Evolutionary conservation across 2,113 vertebrate genomes (phyloP).

Genomic region (Columba livia): DNA sequence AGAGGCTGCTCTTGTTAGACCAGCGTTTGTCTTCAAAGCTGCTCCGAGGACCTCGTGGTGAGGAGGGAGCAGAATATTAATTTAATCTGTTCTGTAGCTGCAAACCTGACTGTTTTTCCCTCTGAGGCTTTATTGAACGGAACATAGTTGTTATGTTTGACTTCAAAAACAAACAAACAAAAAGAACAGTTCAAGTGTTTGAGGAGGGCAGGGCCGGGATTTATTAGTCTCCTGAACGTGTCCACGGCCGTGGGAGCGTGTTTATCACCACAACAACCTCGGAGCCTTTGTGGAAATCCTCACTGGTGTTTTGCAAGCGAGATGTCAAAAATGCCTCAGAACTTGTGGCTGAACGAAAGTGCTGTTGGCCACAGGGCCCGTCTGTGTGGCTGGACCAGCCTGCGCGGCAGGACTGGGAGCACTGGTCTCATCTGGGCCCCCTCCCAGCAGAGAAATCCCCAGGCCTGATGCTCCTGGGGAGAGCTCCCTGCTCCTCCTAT

Average conservation of each 20-base stretch:
- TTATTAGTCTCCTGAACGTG: neutral
- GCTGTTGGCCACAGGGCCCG: neutral
- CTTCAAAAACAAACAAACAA: no score
- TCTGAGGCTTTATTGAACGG: neutral
- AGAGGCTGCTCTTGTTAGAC: neutral
- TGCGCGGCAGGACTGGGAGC: neutral
- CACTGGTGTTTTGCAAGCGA: rapidly evolving
- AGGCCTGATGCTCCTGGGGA: neutral
- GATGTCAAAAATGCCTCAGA: neutral
- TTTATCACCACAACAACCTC: neutral
- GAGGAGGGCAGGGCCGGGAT: neutral
- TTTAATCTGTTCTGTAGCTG: neutral
- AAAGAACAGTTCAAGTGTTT: neutral
- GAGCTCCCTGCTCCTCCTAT: neutral
- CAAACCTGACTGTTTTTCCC: neutral
- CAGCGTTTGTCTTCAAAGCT: neutral
- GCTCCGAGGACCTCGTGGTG: rapidly evolving
- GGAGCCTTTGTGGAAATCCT: neutral
- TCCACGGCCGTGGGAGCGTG: neutral
- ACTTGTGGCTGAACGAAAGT: neutral
- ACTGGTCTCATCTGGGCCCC: neutral
- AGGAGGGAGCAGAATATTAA: neutral
- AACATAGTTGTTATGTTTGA: no score
- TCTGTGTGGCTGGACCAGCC: neutral
- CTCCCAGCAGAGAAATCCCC: neutral